Conservation (phyloP, 2,113 vertebrate species). For the Mustela lutreola region DNA sequence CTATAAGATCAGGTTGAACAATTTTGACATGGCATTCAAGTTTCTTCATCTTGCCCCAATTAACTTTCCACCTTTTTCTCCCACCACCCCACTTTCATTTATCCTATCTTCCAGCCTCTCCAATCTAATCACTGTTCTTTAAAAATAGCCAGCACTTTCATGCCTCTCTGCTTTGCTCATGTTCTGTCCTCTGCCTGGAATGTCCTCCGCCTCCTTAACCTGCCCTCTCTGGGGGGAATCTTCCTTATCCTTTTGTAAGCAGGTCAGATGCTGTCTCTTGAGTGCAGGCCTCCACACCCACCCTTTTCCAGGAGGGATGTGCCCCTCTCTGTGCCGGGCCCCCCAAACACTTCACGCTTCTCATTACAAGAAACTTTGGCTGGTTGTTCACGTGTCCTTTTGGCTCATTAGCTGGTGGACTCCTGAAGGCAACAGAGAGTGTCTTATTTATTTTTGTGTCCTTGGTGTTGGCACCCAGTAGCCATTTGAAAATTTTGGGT, state of each 20-base stretch:
- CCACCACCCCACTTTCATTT: conserved; percentile 27
- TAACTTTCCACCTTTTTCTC: conserved; percentile 60
- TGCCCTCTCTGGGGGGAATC: not conserved
- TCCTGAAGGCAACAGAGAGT: not conserved
- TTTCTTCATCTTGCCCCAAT: conserved; percentile 55
- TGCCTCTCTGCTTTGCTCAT: conserved; percentile 79
- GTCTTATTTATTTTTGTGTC: not conserved
- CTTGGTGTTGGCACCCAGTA: not conserved
- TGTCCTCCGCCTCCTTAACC: conserved; percentile 69
- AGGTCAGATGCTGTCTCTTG: not conserved
- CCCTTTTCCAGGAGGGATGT: not conserved
- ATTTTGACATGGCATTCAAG: not conserved
- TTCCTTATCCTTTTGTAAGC: conserved; percentile 48
- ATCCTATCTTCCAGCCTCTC: conserved; percentile 69
- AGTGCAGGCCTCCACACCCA: not conserved
- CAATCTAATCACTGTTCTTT: conserved; percentile 78
- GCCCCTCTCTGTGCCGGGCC: not conserved
- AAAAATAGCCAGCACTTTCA: conserved; percentile 78
- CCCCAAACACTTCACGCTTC: not conserved
- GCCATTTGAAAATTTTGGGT: not conserved
- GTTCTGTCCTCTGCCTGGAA: conserved; percentile 70
- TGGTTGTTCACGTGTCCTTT: not conserved
- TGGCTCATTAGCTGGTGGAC: not conserved
- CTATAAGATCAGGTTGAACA: not conserved
- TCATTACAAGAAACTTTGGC: not conserved